A percentile compares a stretch with the other conserved stretches of the same genome.
These are phyloP conservation scores for Lithophane semibrunnea DNA, from an alignment of 2,888 invertebrate genomes.

Conservation along the genomic window DNA sequence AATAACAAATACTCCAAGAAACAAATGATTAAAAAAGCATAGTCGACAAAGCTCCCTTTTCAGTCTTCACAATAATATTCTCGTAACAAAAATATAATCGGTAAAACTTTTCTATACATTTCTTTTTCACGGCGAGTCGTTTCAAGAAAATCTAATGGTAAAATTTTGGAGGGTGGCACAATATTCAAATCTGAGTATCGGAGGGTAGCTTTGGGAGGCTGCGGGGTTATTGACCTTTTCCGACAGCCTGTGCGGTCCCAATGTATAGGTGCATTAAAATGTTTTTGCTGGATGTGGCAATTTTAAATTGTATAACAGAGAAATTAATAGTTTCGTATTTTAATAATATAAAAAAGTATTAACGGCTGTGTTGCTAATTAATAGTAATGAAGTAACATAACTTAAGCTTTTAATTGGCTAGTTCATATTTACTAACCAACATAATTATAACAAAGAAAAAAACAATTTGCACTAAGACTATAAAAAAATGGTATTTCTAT, in stretches of 20 bases:
- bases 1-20: slow-evolving; percentile 19
- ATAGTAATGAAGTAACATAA: background rate
- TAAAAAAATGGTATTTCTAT: slow-evolving; percentile 15
- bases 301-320: background rate
- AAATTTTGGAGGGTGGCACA: slow-evolving; percentile 78
- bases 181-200: slow-evolving; percentile 88
- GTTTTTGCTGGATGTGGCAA: slow-evolving; percentile 65
- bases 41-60: slow-evolving; percentile 36
- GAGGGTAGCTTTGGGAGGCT: slow-evolving; percentile 77
- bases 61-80: slow-evolving; percentile 15
- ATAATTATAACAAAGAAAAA: background rate
- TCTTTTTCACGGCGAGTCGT: slow-evolving; percentile 59
- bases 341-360: no score
- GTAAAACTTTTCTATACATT: slow-evolving; percentile 58
- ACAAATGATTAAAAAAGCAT: slow-evolving; percentile 42
- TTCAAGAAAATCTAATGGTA: slow-evolving; percentile 83
- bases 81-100: slow-evolving; percentile 44
- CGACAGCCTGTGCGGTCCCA: slow-evolving; percentile 78
- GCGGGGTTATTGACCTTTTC: slow-evolving; percentile 84
- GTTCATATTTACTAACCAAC: no score
- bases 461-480: background rate
- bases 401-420: background rate
- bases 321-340: background rate
- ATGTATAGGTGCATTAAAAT: slow-evolving; percentile 69
- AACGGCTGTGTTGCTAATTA: background rate